phyloP scores from a whole-genome alignment of 2,113 vertebrate species.

The Syrmaticus mikado region DNA sequence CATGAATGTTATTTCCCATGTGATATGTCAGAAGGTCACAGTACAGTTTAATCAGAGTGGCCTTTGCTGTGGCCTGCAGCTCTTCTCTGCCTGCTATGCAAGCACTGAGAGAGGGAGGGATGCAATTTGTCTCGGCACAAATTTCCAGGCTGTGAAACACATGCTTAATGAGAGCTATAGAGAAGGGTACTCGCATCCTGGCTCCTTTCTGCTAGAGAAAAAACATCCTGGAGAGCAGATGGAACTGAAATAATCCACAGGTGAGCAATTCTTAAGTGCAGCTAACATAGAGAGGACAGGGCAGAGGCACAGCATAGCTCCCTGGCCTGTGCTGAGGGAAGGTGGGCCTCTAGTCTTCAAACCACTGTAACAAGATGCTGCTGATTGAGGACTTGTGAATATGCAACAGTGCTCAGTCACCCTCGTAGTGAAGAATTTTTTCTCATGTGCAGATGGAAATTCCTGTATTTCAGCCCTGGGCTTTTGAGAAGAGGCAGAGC shows the following conservation, averaged over 20 bases:
- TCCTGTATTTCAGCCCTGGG: neutral
- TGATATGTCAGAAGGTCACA: neutral
- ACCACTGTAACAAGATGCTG: too few species aligned
- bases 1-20: neutral
- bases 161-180: neutral
- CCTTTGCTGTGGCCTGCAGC: neutral
- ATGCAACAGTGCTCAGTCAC: neutral
- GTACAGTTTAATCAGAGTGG: neutral
- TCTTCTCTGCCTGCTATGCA: neutral
- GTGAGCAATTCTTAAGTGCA: neutral
- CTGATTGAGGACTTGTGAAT: neutral
- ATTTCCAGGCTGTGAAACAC: neutral
- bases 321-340: neutral
- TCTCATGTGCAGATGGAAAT: neutral
- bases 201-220: neutral
- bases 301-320: neutral
- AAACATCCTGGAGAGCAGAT: neutral
- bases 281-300: neutral
- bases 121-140: neutral
- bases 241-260: neutral
- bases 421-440: neutral
- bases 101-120: neutral
- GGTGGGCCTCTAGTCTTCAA: neutral
- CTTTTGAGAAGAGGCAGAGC: neutral
- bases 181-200: rapidly evolving